These are phyloP conservation scores for Actinopyga echinites DNA, from an alignment of 53 echinoderm and acorn worm genomes.

Conservation along the genomic window DNA sequence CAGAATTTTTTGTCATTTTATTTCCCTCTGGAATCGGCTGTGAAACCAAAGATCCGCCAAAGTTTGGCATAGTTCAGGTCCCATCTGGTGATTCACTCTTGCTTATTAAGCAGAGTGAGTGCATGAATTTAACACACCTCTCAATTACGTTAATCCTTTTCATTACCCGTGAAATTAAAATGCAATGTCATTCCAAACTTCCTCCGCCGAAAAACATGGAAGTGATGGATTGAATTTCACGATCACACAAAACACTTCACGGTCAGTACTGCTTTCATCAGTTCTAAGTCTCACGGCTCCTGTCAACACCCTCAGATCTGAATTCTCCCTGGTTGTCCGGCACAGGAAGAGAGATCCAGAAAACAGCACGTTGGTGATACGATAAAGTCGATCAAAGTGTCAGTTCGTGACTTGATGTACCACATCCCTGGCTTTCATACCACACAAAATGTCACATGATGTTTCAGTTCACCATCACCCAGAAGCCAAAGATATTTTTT, in stretches of 20 bases:
- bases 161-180: slow-evolving; percentile 38
- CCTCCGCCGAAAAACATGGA: not conserved
- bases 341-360: not conserved
- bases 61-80: not conserved
- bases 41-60: not conserved
- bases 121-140: slow-evolving; percentile 23
- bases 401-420: not conserved
- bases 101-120: slow-evolving; percentile 12
- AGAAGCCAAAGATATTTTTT: no score
- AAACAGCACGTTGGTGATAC: not conserved
- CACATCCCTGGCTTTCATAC: not conserved
- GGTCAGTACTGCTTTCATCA: slow-evolving; percentile 9
- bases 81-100: slow-evolving; percentile 24
- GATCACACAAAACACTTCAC: slow-evolving; percentile 24
- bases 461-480: no score
- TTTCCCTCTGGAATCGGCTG: not conserved
- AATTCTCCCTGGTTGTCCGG: slow-evolving; percentile 19
- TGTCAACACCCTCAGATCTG: slow-evolving; percentile 38
- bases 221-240: not conserved
- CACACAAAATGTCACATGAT: no score
- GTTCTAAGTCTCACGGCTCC: not conserved
- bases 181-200: slow-evolving; percentile 19
- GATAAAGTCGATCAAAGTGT: slow-evolving; percentile 9
- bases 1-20: not conserved
- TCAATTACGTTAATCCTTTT: slow-evolving; percentile 22